Percentiles rank a stretch among this genome's conserved stretches.
Conservation (phyloP, 2,888 invertebrate species). For the Apotomis turbidana region DNA sequence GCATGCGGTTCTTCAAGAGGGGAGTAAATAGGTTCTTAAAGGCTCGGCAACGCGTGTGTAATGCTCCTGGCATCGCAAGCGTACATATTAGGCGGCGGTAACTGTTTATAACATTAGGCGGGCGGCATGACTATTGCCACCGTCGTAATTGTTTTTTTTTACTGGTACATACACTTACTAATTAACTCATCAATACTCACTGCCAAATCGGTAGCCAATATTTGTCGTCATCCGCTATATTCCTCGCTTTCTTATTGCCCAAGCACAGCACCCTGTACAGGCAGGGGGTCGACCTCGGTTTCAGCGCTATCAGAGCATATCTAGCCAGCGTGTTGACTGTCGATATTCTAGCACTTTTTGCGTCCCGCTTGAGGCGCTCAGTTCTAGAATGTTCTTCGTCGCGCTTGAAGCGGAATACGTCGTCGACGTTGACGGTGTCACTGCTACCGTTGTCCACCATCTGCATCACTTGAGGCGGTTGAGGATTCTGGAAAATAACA, state of each 20-base stretch:
- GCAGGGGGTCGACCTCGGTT: constrained; percentile 83
- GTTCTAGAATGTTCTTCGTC: constrained; percentile 67
- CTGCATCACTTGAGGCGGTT: constrained; percentile 73
- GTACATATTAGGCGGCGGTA: too few relatives aligned
- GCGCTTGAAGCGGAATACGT: constrained; percentile 69
- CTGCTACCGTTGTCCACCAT: constrained; percentile 69
- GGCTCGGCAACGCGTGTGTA: too few relatives aligned
- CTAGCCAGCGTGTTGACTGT: constrained; percentile 83
- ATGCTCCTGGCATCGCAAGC: too few relatives aligned
- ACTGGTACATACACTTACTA: neutral
- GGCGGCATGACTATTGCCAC: too few relatives aligned
- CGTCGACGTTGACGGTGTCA: constrained; percentile 73
- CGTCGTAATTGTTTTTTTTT: too few relatives aligned
- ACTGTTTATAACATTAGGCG: too few relatives aligned
- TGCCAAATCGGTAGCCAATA: constrained; percentile 91
- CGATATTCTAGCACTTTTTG: constrained; percentile 64
- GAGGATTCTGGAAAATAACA: constrained; percentile 59
- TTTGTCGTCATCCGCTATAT: constrained; percentile 80
- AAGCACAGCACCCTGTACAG: constrained; percentile 86
- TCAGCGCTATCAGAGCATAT: constrained; percentile 77
- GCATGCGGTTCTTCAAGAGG: too few relatives aligned
- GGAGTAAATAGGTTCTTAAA: too few relatives aligned
- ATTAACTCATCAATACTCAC: constrained; percentile 70
- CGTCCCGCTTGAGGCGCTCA: constrained; percentile 64
- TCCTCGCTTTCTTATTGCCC: constrained; percentile 86